A percentile compares a stretch with the other conserved stretches of the same genome.
These are phyloP conservation scores for Ceratitis capitata DNA, from an alignment of 1,140 invertebrate genomes.

Conservation along the genomic window DNA sequence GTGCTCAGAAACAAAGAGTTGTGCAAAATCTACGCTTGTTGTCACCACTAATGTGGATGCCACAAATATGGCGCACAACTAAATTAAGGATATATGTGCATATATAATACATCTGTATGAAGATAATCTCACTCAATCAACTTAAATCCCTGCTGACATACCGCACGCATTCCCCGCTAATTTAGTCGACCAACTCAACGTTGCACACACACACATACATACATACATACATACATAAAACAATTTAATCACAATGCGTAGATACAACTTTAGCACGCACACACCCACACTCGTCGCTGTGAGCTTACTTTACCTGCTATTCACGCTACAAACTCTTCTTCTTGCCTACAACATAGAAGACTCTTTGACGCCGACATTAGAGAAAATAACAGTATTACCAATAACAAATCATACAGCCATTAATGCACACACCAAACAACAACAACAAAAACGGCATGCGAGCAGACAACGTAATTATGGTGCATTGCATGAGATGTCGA, in stretches of 20 bases:
- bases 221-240: not conserved
- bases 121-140: not conserved
- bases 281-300: not conserved
- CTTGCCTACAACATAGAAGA: not conserved
- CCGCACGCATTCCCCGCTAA: too few species aligned
- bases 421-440: not conserved
- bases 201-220: not conserved
- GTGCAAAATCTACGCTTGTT: not conserved
- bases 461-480: not conserved
- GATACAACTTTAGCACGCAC: not conserved
- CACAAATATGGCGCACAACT: not conserved
- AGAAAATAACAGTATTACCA: not conserved
- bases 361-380: not conserved
- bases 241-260: not conserved
- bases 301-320: not conserved
- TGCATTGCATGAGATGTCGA: not conserved
- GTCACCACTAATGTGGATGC: not conserved
- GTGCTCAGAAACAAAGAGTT: not conserved
- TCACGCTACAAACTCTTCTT: not conserved
- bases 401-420: not conserved
- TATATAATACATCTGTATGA: not conserved
- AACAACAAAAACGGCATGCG: not conserved
- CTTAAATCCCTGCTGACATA: not conserved
- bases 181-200: too few species aligned
- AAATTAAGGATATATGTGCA: too few species aligned